Percentiles rank a stretch among this genome's conserved stretches.
phyloP scores from a whole-genome alignment of 2,797 vertebrate species.

The Agapornis canus region DNA sequence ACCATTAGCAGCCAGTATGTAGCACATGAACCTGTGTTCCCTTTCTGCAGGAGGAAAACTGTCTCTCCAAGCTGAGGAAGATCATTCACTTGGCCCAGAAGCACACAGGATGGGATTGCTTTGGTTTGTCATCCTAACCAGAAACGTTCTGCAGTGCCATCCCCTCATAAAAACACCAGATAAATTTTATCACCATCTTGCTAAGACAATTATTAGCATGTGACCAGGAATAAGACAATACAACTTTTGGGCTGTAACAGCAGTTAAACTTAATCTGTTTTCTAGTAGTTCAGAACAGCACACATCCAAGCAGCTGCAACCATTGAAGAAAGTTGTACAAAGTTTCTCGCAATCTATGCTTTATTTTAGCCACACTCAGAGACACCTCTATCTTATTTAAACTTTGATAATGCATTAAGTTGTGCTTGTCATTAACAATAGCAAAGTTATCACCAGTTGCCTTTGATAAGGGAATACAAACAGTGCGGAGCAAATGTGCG shows the following conservation, averaged over 20 bases:
- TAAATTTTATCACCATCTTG: neutral
- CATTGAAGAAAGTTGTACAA: neutral
- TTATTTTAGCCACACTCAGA: neutral
- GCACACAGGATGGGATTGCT: neutral
- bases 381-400: slow-evolving; percentile 54
- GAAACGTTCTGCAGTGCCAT: neutral
- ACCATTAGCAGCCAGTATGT: neutral
- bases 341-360: neutral
- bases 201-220: neutral
- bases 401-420: slow-evolving; percentile 50
- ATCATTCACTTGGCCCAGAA: neutral
- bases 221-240: neutral
- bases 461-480: slow-evolving; percentile 64
- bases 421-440: slow-evolving; percentile 26
- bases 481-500: neutral
- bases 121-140: neutral
- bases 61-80: neutral
- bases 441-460: slow-evolving; percentile 27
- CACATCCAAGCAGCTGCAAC: neutral
- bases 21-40: neutral
- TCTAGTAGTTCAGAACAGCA: neutral
- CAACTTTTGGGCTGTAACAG: neutral
- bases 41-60: neutral
- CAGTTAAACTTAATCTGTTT: neutral
- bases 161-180: neutral